Percentiles rank a stretch among this genome's conserved stretches.
These are phyloP conservation scores for Nymphalis io DNA, from an alignment of 1,140 invertebrate genomes.

Conservation along the genomic window DNA sequence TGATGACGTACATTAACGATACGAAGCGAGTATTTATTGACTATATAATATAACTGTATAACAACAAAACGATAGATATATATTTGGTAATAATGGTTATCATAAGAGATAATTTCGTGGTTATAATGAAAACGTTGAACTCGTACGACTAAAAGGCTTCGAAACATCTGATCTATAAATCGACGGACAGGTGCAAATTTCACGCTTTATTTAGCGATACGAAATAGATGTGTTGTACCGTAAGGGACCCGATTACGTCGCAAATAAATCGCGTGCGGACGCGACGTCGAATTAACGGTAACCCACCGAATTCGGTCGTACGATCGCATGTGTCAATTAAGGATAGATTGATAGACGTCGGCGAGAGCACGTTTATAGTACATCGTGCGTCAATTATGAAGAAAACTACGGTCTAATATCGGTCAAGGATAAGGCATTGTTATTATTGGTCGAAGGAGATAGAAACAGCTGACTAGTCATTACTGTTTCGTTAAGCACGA, in stretches of 20 bases:
- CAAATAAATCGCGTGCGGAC: constrained; percentile 65
- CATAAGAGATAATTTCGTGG: background rate
- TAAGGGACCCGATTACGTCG: constrained; percentile 71
- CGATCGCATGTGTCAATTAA: constrained; percentile 49
- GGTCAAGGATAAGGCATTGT: constrained; percentile 15
- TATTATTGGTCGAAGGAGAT: background rate
- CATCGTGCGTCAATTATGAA: constrained; percentile 27
- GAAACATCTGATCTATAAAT: constrained; percentile 33
- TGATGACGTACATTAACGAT: too few relatives aligned
- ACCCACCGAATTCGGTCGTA: constrained; percentile 61
- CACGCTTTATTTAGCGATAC: constrained; percentile 38
- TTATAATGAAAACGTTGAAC: background rate
- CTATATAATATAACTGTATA: too few relatives aligned
- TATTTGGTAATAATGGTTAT: background rate
- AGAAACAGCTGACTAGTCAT: too few relatives aligned
- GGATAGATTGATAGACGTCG: constrained; percentile 42
- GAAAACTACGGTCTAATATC: constrained; percentile 10
- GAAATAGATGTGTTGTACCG: constrained; percentile 59
- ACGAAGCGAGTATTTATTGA: too few relatives aligned
- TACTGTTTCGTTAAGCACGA: too few relatives aligned
- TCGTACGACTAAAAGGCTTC: constrained; percentile 22
- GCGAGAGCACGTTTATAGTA: constrained; percentile 21
- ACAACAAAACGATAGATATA: too few relatives aligned
- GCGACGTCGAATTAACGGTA: constrained; percentile 62
- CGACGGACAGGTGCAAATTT: constrained; percentile 37